Percentiles rank a stretch among this genome's conserved stretches.
Evolutionary conservation across 2,113 vertebrate species (phyloP).

Genomic region (Forbesichthys papilliferus): DNA sequence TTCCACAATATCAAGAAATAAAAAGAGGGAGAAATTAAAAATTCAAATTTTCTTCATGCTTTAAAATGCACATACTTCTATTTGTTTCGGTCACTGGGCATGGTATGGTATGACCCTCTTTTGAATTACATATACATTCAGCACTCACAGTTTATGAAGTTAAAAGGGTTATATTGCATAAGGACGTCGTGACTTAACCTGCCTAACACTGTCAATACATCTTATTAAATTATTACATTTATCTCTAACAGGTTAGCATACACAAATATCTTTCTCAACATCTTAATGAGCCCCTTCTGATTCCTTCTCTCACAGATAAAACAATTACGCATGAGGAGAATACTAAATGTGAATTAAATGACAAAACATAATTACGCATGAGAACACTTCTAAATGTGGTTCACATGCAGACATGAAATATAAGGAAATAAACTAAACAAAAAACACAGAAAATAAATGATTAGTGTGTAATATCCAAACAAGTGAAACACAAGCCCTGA

Average conservation of each 20-base stretch:
- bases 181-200: slow-evolving; percentile 45
- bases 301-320: slow-evolving; percentile 15
- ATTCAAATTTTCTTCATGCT: background rate
- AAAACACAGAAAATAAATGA: slow-evolving; percentile 38
- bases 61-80: slow-evolving; percentile 33
- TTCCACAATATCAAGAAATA: slow-evolving; percentile 23
- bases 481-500: slow-evolving; percentile 14
- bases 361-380: slow-evolving; percentile 61
- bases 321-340: slow-evolving; percentile 62
- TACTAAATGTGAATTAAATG: slow-evolving; percentile 15
- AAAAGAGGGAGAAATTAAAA: background rate
- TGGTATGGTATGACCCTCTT: slow-evolving; percentile 6
- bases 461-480: slow-evolving; percentile 59
- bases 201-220: slow-evolving; percentile 61
- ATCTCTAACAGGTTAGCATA: slow-evolving; percentile 50
- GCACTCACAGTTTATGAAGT: slow-evolving; percentile 51
- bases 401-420: slow-evolving; percentile 32
- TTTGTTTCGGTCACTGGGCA: slow-evolving; percentile 33
- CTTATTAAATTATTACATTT: slow-evolving; percentile 64
- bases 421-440: slow-evolving; percentile 27
- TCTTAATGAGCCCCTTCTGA: slow-evolving; percentile 10
- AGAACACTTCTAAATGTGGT: slow-evolving; percentile 39
- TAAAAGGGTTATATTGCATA: slow-evolving; percentile 58
- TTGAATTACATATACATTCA: slow-evolving; percentile 65
- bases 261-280: slow-evolving; percentile 8